Base-by-base conservation (phyloP, 2,113 vertebrate species). In the Sclerurus mexicanus region DNA sequence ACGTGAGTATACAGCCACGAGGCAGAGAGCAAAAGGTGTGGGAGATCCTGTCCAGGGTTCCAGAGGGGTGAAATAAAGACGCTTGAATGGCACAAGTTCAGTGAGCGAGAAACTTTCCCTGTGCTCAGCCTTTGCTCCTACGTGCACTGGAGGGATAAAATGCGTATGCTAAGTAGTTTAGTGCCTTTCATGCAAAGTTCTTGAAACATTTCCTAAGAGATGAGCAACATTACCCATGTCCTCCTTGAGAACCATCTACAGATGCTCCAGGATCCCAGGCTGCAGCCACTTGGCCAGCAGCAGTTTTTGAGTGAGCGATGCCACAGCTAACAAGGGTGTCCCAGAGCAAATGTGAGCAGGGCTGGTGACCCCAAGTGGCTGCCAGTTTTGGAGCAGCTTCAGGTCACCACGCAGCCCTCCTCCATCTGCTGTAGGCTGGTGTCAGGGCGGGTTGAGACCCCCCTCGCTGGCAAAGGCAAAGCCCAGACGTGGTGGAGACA, bases 181-280 rank as follows among this genome's bases (percentile, higher is more conserved):
- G 76, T 63, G 81, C 58, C 81, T 93, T 68, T 75, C 73, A 66
- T 16, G 59, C 83, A 50, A 90, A 73, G 68, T 53, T 46, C 59
- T 73, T 89, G 87, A 92, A 92, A 73, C 3, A 3, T 46, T 94
- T 96, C 91, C 93, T 76, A 69, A 27, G 10, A 58, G 60, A 90
- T 94, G 93, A 95, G 76, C 95, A 91, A 87, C 69, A 71, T 40
- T 92, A 89, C 56, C 89, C 84, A 0, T 58, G 64, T 87, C 47
- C 18, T 92, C 4, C 60, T 91, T 9, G 37, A 84, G 85, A 87
- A 33, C 77, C 76, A 53, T 78, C 66, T 66, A 52, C 63, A 84
- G 68, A 85, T 81, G 58, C 4, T 30, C 75, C 78, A 90, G 83
- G 39, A 93, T 85, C 81, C 60, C 64, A 35, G 52, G 64, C 91